A percentile compares a stretch with the other conserved stretches of the same genome.
Evolutionary conservation across 2,888 invertebrate genomes (phyloP).

Genomic region (Parthenolecanium corni): DNA sequence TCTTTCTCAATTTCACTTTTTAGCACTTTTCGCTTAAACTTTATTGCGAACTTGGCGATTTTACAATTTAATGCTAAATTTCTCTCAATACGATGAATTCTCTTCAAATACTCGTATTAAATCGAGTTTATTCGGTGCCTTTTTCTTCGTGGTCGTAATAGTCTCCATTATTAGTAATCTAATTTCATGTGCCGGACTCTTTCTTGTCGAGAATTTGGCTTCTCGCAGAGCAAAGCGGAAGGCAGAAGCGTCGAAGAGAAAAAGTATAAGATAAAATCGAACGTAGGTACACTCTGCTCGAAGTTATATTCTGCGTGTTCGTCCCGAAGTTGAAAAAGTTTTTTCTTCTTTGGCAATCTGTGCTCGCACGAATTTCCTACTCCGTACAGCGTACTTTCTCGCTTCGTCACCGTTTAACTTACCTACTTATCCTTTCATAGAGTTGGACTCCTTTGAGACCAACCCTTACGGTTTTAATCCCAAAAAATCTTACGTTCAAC

Average conservation of each 20-base stretch:
- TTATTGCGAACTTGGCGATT: no score
- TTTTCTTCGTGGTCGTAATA: no score
- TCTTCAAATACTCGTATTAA: no score
- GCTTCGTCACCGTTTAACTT: constrained; percentile 5
- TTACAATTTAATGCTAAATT: no score
- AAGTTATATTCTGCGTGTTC: no score
- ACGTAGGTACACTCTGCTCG: background rate
- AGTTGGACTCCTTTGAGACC: constrained; percentile 16
- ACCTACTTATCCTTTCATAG: constrained; percentile 25
- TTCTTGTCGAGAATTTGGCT: background rate
- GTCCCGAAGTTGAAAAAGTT: constrained; percentile 17
- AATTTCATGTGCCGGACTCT: background rate
- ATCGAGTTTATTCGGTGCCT: constrained; percentile 15
- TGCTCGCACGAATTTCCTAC: background rate
- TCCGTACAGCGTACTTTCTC: no score
- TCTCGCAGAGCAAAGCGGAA: background rate
- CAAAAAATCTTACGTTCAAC: constrained; percentile 12
- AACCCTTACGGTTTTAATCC: constrained; percentile 22
- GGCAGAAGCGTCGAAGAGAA: no score
- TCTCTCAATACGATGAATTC: no score
- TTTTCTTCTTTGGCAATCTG: constrained; percentile 10
- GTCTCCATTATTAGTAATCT: no score
- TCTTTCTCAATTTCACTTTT: no score
- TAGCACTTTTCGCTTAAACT: no score
- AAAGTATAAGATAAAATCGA: no score